Percentiles rank a stretch among this genome's conserved stretches.
Evolutionary conservation across 2,797 vertebrate genomes (phyloP).

Genomic region (Strix occidentalis): DNA sequence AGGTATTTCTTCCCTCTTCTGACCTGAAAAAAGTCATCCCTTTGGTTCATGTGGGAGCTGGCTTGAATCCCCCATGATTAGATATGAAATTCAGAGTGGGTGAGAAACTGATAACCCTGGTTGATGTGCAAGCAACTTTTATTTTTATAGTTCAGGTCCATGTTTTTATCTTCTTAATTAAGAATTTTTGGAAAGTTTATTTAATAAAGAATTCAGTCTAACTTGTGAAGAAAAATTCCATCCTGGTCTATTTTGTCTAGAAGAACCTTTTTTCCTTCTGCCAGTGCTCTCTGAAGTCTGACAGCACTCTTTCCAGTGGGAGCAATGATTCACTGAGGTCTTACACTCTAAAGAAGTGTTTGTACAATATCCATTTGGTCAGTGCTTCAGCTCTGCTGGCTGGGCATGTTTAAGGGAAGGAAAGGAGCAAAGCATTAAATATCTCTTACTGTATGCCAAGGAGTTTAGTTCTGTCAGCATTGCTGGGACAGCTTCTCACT

Average conservation of each 20-base stretch:
- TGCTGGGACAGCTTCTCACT: background rate
- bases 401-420: background rate
- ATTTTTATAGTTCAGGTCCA: background rate
- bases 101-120: background rate
- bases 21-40: background rate
- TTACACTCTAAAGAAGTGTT: background rate
- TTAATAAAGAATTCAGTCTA: background rate
- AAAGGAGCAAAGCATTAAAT: background rate
- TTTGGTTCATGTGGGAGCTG: background rate
- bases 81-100: background rate
- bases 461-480: background rate
- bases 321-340: slow-evolving; percentile 13
- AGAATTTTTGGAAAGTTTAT: background rate
- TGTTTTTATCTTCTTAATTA: background rate
- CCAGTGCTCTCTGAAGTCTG: background rate
- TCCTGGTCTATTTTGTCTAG: background rate
- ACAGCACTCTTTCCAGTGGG: background rate
- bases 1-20: background rate
- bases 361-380: background rate
- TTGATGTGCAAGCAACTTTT: background rate
- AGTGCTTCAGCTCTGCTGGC: background rate
- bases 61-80: background rate
- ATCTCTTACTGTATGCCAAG: background rate
- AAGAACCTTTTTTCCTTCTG: background rate
- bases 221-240: background rate